Evolutionary conservation across 64 coral and sea anemone genomes (phyloP).

Genomic region (Stichodactyla mertensii): DNA sequence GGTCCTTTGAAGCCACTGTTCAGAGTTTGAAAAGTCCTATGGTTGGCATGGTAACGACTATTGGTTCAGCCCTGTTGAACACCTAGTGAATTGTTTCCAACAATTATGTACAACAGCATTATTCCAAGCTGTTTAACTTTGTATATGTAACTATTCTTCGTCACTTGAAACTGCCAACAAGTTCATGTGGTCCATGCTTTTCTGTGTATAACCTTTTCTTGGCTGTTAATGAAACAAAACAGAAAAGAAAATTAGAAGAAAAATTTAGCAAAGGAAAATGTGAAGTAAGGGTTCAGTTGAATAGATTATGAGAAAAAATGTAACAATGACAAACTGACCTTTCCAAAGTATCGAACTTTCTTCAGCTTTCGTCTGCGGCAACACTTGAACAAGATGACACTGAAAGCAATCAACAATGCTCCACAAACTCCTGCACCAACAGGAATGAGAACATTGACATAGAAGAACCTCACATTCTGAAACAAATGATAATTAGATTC

Average conservation of each 20-base stretch:
- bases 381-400: conserved; percentile 71
- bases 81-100: not conserved
- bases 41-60: not conserved
- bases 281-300: too few species aligned
- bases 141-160: conserved; percentile 39
- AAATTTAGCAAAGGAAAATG: not conserved
- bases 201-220: conserved; percentile 1
- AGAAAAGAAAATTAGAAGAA: not conserved
- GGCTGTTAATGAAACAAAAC: conserved; percentile 11
- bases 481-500: not conserved
- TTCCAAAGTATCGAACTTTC: conserved; percentile 98
- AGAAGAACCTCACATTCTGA: conserved; percentile 81
- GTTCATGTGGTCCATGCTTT: conserved; percentile 73
- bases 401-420: conserved; percentile 74
- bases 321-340: conserved; percentile 46
- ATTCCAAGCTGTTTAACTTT: not conserved
- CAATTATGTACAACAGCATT: not conserved
- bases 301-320: not conserved
- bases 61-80: not conserved
- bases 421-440: conserved; percentile 70
- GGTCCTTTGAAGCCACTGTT: not conserved
- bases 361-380: conserved; percentile 86
- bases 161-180: conserved; percentile 72
- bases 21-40: not conserved
- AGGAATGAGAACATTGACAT: conserved; percentile 79